phyloP scores from a whole-genome alignment of 2,113 vertebrate genomes.

The Ancistrus triradiatus region DNA sequence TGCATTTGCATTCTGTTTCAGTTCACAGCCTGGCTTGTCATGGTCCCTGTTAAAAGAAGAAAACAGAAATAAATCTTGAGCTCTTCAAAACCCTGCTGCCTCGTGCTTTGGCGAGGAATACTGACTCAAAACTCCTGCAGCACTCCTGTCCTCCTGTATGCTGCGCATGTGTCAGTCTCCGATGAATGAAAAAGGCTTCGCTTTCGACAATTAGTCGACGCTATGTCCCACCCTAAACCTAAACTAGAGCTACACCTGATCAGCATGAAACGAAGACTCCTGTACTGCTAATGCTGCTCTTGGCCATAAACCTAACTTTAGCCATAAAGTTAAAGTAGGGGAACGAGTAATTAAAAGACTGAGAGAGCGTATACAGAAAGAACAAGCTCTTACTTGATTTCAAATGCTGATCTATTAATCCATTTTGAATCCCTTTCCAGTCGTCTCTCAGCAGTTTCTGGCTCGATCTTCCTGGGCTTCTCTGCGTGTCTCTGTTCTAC shows the following conservation, averaged over 20 bases:
- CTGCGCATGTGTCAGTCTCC: background rate
- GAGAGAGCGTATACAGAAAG: constrained; percentile 8
- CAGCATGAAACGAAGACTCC: background rate
- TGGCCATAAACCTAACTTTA: background rate
- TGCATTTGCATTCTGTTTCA: constrained; percentile 17
- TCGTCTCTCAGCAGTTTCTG: background rate
- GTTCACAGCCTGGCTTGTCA: constrained; percentile 5
- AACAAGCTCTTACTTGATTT: constrained; percentile 29
- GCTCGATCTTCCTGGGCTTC: background rate
- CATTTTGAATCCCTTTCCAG: constrained; percentile 31
- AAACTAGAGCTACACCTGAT: background rate
- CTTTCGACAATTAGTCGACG: no score
- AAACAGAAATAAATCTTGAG: constrained; percentile 12
- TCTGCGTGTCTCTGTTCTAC: constrained; percentile 33
- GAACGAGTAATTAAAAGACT: background rate
- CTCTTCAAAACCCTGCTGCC: background rate
- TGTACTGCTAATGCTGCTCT: background rate
- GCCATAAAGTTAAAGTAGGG: background rate
- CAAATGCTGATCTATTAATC: constrained; percentile 29
- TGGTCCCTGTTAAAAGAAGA: constrained; percentile 14
- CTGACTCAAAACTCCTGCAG: background rate
- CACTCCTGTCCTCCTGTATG: background rate
- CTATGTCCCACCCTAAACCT: background rate
- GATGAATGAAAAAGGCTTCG: constrained; percentile 6
- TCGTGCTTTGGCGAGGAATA: background rate